Conservation (phyloP, 2,888 invertebrate species). For the Synergus gifuensis region DNA sequence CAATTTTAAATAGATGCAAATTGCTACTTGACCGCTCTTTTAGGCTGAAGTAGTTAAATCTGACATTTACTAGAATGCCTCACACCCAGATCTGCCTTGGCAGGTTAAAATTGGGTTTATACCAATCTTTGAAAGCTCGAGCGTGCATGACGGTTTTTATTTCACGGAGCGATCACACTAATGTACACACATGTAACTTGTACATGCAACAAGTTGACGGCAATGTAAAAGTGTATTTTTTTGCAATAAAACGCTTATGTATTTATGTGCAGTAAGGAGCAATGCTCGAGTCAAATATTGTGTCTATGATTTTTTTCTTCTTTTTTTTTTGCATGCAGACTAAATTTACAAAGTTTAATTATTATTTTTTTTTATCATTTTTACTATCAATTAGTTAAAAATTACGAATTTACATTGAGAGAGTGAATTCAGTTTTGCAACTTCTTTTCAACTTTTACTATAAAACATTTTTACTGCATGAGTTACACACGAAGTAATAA, state of each 20-base stretch:
- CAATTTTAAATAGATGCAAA: neutral
- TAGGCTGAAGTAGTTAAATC: neutral
- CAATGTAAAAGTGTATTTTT: constrained; percentile 18
- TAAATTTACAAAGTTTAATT: neutral
- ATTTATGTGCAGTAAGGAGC: constrained; percentile 15
- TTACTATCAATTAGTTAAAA: no score
- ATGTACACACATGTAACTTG: neutral
- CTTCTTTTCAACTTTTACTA: no score
- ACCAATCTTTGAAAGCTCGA: neutral
- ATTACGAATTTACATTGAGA: no score
- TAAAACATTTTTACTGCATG: no score
- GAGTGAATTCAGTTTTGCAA: no score
- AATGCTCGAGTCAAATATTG: constrained; percentile 19
- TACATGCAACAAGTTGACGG: neutral
- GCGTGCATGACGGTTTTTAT: neutral
- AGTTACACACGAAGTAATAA: neutral
- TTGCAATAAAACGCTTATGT: neutral
- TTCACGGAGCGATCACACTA: neutral
- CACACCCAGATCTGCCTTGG: neutral
- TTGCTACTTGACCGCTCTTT: neutral
- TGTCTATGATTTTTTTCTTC: neutral
- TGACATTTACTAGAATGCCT: neutral
- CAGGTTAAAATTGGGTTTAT: neutral
- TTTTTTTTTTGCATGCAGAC: neutral
- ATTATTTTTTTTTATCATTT: no score